phyloP scores from a whole-genome alignment of 2,888 invertebrate species.

The Orgyia antiqua region DNA sequence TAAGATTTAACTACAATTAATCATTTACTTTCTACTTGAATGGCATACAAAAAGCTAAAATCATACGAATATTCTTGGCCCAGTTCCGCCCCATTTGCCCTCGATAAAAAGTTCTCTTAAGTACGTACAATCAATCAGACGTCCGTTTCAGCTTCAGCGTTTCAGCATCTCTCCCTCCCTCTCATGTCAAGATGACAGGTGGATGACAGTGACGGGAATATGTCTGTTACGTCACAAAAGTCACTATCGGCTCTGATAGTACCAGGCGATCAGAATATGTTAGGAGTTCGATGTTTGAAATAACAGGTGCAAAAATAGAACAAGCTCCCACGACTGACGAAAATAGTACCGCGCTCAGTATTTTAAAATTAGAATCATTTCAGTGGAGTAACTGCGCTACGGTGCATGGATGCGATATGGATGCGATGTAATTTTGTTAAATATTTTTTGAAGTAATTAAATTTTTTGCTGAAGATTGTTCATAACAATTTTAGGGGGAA shows the following conservation, averaged over 20 bases:
- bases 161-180: constrained; percentile 19
- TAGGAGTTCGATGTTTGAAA: constrained; percentile 31
- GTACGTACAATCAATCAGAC: constrained; percentile 17
- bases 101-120: constrained; percentile 7
- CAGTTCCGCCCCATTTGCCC: constrained; percentile 3
- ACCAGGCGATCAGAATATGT: constrained; percentile 56
- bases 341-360: constrained; percentile 45
- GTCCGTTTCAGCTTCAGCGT: constrained; percentile 10
- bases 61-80: neutral
- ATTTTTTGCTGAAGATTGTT: neutral
- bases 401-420: constrained; percentile 1
- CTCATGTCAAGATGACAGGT: constrained; percentile 34
- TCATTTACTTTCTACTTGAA: neutral
- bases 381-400: constrained; percentile 14
- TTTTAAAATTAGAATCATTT: constrained; percentile 34
- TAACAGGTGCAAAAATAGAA: constrained; percentile 64
- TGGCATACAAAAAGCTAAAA: neutral
- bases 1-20: too few relatives aligned
- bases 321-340: constrained; percentile 47
- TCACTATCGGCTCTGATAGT: constrained; percentile 53
- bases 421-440: neutral
- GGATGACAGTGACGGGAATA: constrained; percentile 56
- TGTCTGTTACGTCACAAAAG: constrained; percentile 72
- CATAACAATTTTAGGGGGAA: neutral
- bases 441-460: neutral